Evolutionary conservation across 2,797 vertebrate genomes (phyloP), one percentile per base, ranked within the genome.

Genomic region (Trematomus bernacchii): DNA sequence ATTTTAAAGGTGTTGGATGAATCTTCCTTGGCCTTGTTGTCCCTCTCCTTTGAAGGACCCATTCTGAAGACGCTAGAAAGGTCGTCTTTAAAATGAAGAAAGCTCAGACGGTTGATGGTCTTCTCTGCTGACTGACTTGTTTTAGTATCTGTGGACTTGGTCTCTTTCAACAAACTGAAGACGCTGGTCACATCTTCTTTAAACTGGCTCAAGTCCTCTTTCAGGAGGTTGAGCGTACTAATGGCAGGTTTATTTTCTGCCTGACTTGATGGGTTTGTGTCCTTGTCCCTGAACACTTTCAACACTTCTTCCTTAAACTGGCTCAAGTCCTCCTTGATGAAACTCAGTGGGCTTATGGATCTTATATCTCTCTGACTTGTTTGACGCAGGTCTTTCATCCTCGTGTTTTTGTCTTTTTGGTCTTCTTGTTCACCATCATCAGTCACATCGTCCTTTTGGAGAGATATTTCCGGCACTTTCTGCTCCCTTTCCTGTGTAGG

Each of bases 11-110:
- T 3, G 33, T 57, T 54, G 5, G 58, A 52, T 21, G 71, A 27
- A 3, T 73, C 74, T 0, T 80, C 75, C 55, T 79, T 78, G 5
- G 19, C 21, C 14, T 63, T 77, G 13, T 73, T 33, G 3, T 74
- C 84, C 40, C 40, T 66, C 9, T 87, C 81, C 54, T 80, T 85
- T 51, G 62, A 64, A 16, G 40, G 73, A 6, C 74, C 0, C 1
- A 78, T 66, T 15, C 51, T 86, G 62, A 89, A 89, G 63, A 79
- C 27, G 3, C 27, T 87, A 6, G 82, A 74, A 7, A 91, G 6
- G 50, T 88, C 81, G 2, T 86, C 85, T 64, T 61, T 88, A 1
- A 87, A 59, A 0, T 44, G 90, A 6, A 90, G 43, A 2, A 75
- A 16, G 23, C 52, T 79, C 57, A 86, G 71, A 0, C 63, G 54